Conservation (phyloP, 2,888 invertebrate species). For the Bimastos eiseni region DNA sequence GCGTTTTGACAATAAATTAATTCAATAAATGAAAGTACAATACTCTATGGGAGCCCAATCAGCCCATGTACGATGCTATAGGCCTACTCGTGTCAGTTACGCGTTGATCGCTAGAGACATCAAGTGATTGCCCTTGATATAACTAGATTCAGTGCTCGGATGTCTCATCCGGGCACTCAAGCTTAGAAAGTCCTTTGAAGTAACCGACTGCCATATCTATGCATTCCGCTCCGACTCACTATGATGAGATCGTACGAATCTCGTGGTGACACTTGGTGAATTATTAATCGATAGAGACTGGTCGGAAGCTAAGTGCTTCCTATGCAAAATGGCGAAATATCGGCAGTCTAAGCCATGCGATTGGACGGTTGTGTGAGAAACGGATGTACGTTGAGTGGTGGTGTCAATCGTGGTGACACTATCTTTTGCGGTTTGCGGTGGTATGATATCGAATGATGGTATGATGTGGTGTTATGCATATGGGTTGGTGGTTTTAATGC, state of each 20-base stretch:
- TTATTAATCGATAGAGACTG: background rate
- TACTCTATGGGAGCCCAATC: no score
- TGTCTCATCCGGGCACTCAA: background rate
- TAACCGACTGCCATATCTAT: background rate
- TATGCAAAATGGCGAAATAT: background rate
- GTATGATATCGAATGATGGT: no score
- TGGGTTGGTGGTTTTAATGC: background rate
- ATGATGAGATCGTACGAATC: background rate
- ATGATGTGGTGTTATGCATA: background rate
- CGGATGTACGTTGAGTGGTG: no score
- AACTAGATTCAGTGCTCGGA: background rate
- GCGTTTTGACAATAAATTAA: no score
- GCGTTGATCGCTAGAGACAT: background rate
- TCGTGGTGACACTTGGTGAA: background rate
- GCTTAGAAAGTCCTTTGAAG: background rate
- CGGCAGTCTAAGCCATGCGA: no score
- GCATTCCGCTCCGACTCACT: background rate
- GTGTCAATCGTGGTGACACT: no score
- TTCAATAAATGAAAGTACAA: no score
- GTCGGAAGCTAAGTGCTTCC: background rate
- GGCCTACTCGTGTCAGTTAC: background rate
- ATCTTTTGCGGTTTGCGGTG: no score
- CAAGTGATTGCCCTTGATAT: background rate
- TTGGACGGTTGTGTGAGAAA: no score
- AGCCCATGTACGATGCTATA: no score